These are phyloP conservation scores for Otolemur crassicaudatus DNA, from an alignment of 2,797 vertebrate genomes.

Conservation along the genomic window DNA sequence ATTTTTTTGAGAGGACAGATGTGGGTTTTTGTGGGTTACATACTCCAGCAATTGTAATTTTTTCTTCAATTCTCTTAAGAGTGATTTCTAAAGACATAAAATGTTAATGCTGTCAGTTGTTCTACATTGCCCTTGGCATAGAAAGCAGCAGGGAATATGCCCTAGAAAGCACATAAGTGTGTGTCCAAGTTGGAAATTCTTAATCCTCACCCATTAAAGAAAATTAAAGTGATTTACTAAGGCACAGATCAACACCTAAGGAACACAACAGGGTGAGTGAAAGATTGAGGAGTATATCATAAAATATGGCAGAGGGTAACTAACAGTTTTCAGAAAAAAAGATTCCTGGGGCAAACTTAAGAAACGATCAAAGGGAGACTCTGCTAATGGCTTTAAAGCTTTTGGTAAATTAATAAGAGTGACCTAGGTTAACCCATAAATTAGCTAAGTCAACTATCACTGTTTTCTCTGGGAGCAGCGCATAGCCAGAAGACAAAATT, in stretches of 20 bases:
- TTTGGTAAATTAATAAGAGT: constrained; percentile 78
- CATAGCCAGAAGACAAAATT: constrained; percentile 55
- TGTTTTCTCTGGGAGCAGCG: constrained; percentile 73
- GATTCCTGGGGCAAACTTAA: constrained; percentile 78
- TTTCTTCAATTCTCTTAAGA: constrained; percentile 39
- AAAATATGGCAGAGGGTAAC: constrained; percentile 69
- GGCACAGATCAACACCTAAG: constrained; percentile 69
- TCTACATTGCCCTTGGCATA: constrained; percentile 33
- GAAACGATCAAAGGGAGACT: constrained; percentile 79
- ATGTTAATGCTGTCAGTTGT: constrained; percentile 50
- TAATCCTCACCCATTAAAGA: constrained; percentile 58
- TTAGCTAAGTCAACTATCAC: constrained; percentile 70
- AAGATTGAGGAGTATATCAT: constrained; percentile 70
- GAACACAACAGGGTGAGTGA: constrained; percentile 72
- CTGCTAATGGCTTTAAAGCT: constrained; percentile 80
- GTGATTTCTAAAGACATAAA: constrained; percentile 57
- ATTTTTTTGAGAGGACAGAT: background rate
- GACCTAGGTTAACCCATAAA: constrained; percentile 76
- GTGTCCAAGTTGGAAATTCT: constrained; percentile 64
- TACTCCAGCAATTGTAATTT: constrained; percentile 39
- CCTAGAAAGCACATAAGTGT: constrained; percentile 51
- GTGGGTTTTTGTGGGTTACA: constrained; percentile 1
- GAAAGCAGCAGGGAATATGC: constrained; percentile 35
- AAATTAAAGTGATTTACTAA: constrained; percentile 76
- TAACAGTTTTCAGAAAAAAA: constrained; percentile 78